Percentiles rank a stretch among this genome's conserved stretches.
phyloP scores from a whole-genome alignment of 2,797 vertebrate species.

The Enteromius fasciolatus region DNA sequence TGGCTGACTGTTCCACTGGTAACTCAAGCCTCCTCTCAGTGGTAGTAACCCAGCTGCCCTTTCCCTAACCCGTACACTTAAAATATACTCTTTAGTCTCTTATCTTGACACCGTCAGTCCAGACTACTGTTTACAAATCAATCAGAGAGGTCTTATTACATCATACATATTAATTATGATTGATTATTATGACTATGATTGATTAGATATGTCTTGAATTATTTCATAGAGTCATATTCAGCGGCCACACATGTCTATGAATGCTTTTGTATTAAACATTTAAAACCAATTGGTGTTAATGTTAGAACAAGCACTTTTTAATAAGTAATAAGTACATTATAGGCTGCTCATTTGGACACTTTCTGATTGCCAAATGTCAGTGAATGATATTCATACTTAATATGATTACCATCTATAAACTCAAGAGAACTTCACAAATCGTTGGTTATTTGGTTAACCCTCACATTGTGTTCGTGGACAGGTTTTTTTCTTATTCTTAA shows the following conservation, averaged over 20 bases:
- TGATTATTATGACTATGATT: too few species aligned
- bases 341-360: neutral
- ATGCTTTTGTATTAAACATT: neutral
- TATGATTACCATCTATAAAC: neutral
- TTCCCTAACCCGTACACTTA: neutral
- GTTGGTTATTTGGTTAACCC: too few species aligned
- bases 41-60: conserved; percentile 1
- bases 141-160: neutral
- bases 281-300: neutral
- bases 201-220: neutral
- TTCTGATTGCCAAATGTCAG: neutral
- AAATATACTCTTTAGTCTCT: neutral
- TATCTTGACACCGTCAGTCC: neutral
- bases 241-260: neutral
- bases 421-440: neutral
- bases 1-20: neutral
- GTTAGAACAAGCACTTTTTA: neutral
- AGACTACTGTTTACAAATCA: neutral
- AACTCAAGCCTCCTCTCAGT: conserved; percentile 5
- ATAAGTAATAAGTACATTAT: neutral
- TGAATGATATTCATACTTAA: neutral
- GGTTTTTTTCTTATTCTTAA: too few species aligned
- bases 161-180: neutral
- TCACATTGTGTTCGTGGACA: neutral
- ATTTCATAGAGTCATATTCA: neutral